Evolutionary conservation across 2,113 vertebrate species (phyloP), one percentile per base, ranked within the genome.

Genomic region (Ancistrus triradiatus): DNA sequence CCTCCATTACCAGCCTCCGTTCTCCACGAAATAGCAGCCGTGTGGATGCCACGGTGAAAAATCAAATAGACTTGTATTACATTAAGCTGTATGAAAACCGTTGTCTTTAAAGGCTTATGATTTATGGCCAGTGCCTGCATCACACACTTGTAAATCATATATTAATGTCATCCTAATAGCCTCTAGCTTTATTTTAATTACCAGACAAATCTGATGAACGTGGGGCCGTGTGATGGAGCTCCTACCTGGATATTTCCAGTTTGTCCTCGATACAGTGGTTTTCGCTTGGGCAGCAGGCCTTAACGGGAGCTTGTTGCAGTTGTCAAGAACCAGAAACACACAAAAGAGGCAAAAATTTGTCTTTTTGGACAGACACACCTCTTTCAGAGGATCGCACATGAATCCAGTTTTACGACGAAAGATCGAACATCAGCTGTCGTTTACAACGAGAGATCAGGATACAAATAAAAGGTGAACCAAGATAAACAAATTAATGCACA

Each of bases 241-340:
- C 80, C 82, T 82, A 87, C 85, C 83, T 84, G 69, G 37, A 75
- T 63, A 78, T 72, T 43, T 76, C 59, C 68, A 64, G 73, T 70
- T 78, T 48, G 76, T 83, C 74, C 75, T 78, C 70, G 59, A 73
- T 72, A 73, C 78, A 78, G 33, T 67, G 68, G 70, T 73, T 73
- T 70, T 56, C 58, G 72, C 51, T 60, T 67, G 63, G 52, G 55
- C 56, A 60, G 59, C 74, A 73, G 78, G 78, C 77, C 74, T 75
- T 68, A 68, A 68, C 19, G 22, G 63, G 59, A 75, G 66, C 72
- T 71, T 77, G 75, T 74, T 82, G 76, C 78, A 66, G 76, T 76
- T 73, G 65, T 72, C 74, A 63, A 59, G 48, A 64, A 73, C 52
- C 15, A 22, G 64, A 65, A 28, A 65, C 22, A 47, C 14, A 70